phyloP scores from a whole-genome alignment of 2,888 invertebrate species.

The Spatulosminthurus flaviceps region DNA sequence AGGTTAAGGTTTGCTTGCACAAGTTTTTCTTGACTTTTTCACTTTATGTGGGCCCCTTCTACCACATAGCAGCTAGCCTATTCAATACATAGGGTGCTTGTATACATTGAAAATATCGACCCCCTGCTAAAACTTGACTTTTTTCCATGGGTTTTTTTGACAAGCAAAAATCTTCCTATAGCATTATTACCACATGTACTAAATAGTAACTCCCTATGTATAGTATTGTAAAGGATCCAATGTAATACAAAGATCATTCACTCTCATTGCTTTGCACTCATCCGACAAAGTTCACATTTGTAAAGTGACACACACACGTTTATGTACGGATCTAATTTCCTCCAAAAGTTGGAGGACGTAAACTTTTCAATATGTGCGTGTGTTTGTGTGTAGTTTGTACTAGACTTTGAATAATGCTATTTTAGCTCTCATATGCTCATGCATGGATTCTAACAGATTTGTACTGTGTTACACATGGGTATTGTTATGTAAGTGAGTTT shows the following conservation, averaged over 20 bases:
- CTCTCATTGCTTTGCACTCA: constrained; percentile 12
- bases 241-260: neutral
- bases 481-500: too few relatives aligned
- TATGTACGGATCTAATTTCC: neutral
- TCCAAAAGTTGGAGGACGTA: neutral
- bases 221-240: neutral
- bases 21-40: neutral
- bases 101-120: neutral
- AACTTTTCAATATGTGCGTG: neutral
- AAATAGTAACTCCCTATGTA: neutral
- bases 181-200: neutral
- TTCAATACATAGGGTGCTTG: constrained; percentile 24
- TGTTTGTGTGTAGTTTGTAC: too few relatives aligned
- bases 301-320: constrained; percentile 10
- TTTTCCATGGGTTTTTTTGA: neutral
- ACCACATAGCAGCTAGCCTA: neutral
- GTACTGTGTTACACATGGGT: too few relatives aligned
- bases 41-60: constrained; percentile 6
- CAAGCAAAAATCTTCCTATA: neutral
- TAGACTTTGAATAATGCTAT: too few relatives aligned
- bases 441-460: too few relatives aligned
- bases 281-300: constrained; percentile 18
- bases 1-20: constrained; percentile 16
- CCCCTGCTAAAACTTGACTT: neutral
- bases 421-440: too few relatives aligned